Base-by-base conservation (phyloP, 2,888 invertebrate species). In the Gastrophysa polygoni region DNA sequence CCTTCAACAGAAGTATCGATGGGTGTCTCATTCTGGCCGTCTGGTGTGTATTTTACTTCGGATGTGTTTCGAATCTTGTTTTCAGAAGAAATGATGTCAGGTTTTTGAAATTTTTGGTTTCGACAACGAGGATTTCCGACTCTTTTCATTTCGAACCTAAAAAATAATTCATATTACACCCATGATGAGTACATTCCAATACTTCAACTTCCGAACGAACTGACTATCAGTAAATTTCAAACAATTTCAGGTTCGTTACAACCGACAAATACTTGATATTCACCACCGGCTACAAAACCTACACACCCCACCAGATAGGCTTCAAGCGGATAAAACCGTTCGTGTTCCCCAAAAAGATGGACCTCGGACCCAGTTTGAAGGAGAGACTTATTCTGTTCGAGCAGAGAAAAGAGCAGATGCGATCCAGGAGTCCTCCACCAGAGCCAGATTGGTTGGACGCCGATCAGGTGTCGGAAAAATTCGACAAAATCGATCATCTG, bases 251-350 rank as follows among this genome's bases (percentile, higher is more conserved):
- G 47, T 59, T 54, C 51, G 60, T 63, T 4, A 70, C 71, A 50
- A 69, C 57, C 24, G 77, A 89, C 71, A 92, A 91, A 76, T 89
- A 88, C 79, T 84, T 94, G 18, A 93, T 94, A 68, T 94, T 93
- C 78, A 92, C 92, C 1, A 92, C 91, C 20, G 93, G 93, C 0
- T 89, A 89, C 4, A 88, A 90, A 78, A 93, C 93, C 0, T 93
- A 91, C 74, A 92, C 91, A 0, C 93, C 93, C 0, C 94, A 94
- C 83, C 91, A 92, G 82, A 89, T 94, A 68, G 85, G 86, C 34
- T 89, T 92, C 70, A 92, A 91, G 75, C 84, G 89, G 73, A 90
- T 93, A 62, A 85, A 87, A 67, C 86, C 89, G 29, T 85, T 91
- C 1, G 85, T 83, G 61, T 91, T 91, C 75, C 90, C 90, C 0